phyloP scores from a whole-genome alignment of 2,888 invertebrate species.

The Hirtodrosophila alboralis region DNA sequence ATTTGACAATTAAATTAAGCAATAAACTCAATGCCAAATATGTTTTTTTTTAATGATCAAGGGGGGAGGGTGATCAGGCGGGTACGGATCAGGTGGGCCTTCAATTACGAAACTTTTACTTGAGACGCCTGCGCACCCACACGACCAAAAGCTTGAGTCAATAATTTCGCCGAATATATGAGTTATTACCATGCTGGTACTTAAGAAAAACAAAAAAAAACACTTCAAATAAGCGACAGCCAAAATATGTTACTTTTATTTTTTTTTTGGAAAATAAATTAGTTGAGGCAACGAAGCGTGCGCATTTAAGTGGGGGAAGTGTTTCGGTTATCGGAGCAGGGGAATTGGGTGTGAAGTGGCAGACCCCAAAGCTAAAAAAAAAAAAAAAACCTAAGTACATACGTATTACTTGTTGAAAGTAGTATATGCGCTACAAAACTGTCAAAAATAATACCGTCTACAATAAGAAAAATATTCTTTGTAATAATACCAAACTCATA shows the following conservation, averaged over 20 bases:
- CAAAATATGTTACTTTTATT: not conserved
- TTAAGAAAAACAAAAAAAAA: not conserved
- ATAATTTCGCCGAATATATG: conserved; percentile 6
- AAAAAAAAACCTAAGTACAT: conserved; percentile 5
- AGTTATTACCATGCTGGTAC: conserved; percentile 6
- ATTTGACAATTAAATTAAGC: conserved; percentile 29
- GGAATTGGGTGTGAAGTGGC: conserved; percentile 17
- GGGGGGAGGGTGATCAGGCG: too few relatives aligned
- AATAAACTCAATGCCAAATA: conserved; percentile 64
- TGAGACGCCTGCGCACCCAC: conserved; percentile 6
- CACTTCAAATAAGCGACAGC: not conserved
- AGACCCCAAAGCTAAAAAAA: conserved; percentile 1
- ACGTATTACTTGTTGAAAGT: conserved; percentile 1
- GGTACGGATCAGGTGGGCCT: not conserved
- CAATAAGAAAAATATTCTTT: too few relatives aligned
- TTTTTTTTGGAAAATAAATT: conserved; percentile 42
- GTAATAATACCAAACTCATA: too few relatives aligned
- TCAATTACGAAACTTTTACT: conserved; percentile 32
- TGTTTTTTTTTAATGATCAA: conserved; percentile 14
- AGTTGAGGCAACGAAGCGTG: conserved; percentile 65
- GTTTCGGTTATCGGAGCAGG: not conserved
- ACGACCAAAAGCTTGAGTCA: not conserved
- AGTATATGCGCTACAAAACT: conserved; percentile 17
- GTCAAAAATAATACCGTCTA: conserved; percentile 13
- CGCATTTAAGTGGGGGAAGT: conserved; percentile 7